phyloP scores from a whole-genome alignment of 1,140 invertebrate species.

The Danaus melanippus region DNA sequence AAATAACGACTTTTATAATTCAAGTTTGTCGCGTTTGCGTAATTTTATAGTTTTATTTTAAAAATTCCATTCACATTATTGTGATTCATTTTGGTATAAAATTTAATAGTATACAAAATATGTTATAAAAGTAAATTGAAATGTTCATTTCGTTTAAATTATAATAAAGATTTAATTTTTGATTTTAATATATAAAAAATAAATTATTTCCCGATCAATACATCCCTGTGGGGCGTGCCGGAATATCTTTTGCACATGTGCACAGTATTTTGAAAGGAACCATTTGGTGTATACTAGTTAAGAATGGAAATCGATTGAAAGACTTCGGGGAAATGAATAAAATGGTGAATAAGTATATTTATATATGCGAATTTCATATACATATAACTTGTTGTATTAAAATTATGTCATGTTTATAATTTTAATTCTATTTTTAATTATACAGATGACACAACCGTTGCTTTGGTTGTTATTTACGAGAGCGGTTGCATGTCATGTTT shows the following conservation, averaged over 20 bases:
- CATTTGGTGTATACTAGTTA: constrained; percentile 32
- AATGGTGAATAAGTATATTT: no score
- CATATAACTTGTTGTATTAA: neutral
- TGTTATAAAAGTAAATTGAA: constrained; percentile 1
- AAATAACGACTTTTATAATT: constrained; percentile 23
- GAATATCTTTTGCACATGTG: constrained; percentile 50
- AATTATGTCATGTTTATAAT: neutral
- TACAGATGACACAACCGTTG: constrained; percentile 22
- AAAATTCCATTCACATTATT: neutral
- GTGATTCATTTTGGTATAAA: constrained; percentile 9
- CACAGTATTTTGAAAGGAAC: constrained; percentile 40
- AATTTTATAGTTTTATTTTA: neutral
- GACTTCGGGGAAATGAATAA: no score
- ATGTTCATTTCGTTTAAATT: neutral
- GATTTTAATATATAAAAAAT: neutral
- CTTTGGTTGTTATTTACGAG: constrained; percentile 23
- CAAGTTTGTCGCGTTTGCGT: constrained; percentile 4
- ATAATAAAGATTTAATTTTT: neutral
- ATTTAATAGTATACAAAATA: no score
- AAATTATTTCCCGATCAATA: constrained; percentile 14
- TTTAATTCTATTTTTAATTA: constrained; percentile 14
- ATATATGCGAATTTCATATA: no score
- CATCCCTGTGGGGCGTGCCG: constrained; percentile 46
- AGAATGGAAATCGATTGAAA: constrained; percentile 52
- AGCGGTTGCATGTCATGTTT: constrained; percentile 31